These are phyloP conservation scores for Stegostoma tigrinum DNA, from an alignment of 2,113 vertebrate genomes.

Conservation along the genomic window DNA sequence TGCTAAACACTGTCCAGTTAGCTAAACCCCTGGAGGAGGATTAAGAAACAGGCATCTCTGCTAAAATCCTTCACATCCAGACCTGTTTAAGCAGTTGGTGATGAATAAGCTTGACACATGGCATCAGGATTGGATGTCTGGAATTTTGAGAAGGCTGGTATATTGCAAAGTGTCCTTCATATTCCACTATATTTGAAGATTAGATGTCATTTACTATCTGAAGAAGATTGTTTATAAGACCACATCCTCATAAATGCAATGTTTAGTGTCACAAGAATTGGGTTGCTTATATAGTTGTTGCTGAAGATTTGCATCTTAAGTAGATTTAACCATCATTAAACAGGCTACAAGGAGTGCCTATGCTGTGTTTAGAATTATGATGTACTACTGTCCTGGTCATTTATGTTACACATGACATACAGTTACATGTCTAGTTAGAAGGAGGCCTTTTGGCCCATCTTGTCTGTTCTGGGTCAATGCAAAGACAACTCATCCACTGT, in stretches of 20 bases:
- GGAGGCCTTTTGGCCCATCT: too few species aligned
- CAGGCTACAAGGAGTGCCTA: neutral
- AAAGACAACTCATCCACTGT: neutral
- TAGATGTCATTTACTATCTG: neutral
- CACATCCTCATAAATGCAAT: neutral
- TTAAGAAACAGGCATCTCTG: neutral
- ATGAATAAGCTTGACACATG: neutral
- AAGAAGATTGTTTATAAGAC: neutral
- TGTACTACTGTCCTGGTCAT: neutral
- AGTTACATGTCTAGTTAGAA: neutral
- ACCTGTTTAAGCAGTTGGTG: neutral
- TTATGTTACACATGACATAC: neutral
- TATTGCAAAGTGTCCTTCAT: neutral
- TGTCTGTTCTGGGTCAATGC: too few species aligned
- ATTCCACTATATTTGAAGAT: neutral
- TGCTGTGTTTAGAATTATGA: neutral
- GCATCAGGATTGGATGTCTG: neutral
- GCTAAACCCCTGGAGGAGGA: neutral
- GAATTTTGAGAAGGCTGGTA: neutral
- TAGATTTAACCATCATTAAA: neutral
- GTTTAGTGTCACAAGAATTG: neutral
- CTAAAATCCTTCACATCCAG: neutral
- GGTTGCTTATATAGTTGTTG: neutral
- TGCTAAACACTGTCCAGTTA: neutral
- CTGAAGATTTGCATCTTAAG: conserved; percentile 16